Evolutionary conservation across 2,113 vertebrate species (phyloP).

Genomic region (Crotalus viridis): DNA sequence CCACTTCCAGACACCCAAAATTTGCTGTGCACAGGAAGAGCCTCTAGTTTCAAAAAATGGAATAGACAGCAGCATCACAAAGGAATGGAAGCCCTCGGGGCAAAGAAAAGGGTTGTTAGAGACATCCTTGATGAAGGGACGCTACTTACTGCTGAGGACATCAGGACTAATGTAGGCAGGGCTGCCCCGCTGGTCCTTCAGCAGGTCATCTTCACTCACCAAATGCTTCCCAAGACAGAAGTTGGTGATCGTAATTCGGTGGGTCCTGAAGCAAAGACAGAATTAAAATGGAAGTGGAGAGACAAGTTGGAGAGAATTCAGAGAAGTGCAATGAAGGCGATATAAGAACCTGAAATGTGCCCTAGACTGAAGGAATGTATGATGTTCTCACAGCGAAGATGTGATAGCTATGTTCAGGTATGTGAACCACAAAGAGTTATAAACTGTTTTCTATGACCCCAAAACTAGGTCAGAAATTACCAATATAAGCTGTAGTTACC

Average conservation of each 20-base stretch:
- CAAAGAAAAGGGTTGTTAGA: fast-evolving
- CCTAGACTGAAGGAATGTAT: background rate
- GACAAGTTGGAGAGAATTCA: background rate
- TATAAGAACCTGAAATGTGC: background rate
- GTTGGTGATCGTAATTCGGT: slow-evolving; percentile 97
- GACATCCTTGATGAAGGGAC: fast-evolving
- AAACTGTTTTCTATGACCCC: background rate
- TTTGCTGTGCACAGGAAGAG: too few relatives aligned
- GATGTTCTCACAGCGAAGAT: background rate
- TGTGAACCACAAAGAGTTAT: background rate
- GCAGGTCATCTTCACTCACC: slow-evolving; percentile 95
- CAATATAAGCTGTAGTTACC: background rate
- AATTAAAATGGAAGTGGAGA: background rate
- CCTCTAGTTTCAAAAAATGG: background rate
- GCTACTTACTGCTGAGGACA: slow-evolving; percentile 85
- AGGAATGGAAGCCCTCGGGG: background rate
- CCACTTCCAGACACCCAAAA: background rate
- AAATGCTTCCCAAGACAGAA: slow-evolving; percentile 99
- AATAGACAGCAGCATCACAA: background rate
- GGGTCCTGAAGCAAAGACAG: slow-evolving; percentile 77
- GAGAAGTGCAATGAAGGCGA: background rate
- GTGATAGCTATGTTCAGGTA: background rate
- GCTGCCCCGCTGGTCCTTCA: slow-evolving; percentile 98
- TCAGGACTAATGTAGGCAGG: slow-evolving; percentile 98
- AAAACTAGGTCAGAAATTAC: background rate